Conservation (phyloP, 92 coral and sea anemone genomes). For the Porites cylindrica region DNA sequence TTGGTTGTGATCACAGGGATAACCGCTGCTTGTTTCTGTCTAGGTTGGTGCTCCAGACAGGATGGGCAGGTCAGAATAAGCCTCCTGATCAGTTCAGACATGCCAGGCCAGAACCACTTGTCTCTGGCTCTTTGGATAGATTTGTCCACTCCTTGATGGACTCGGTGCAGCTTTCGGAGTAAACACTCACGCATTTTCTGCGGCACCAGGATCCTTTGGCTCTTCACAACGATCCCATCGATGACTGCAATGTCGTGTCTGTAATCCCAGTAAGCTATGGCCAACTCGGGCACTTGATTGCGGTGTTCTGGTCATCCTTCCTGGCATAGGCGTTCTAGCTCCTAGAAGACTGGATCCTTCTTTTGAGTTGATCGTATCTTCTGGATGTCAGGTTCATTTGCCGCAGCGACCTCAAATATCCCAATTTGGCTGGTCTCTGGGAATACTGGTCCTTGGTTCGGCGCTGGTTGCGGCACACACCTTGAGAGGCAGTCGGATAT, state of each 20-base stretch:
- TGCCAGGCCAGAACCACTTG: conserved; percentile 80
- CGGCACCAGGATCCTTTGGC: conserved; percentile 69
- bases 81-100: conserved; percentile 73
- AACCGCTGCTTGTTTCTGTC: conserved; percentile 78
- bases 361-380: conserved; percentile 78
- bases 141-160: conserved; percentile 74
- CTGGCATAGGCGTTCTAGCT: conserved; percentile 77
- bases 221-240: conserved; percentile 71
- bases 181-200: conserved; percentile 75
- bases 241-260: conserved; percentile 72
- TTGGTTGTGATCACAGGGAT: conserved; percentile 79
- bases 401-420: conserved; percentile 75
- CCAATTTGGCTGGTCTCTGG: conserved; percentile 78
- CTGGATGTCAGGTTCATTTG: conserved; percentile 69
- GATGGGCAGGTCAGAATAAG: conserved; percentile 76
- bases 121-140: conserved; percentile 75
- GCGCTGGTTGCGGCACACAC: conserved; percentile 79
- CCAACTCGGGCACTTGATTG: conserved; percentile 72
- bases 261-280: conserved; percentile 73
- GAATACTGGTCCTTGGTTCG: conserved; percentile 81
- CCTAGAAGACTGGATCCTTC: conserved; percentile 77
- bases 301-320: conserved; percentile 77
- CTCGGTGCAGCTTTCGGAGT: conserved; percentile 78
- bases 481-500: conserved; percentile 81
- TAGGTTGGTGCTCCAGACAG: conserved; percentile 79